Conservation (phyloP, 2,888 invertebrate species). For the Ypsolopha scabrella region DNA sequence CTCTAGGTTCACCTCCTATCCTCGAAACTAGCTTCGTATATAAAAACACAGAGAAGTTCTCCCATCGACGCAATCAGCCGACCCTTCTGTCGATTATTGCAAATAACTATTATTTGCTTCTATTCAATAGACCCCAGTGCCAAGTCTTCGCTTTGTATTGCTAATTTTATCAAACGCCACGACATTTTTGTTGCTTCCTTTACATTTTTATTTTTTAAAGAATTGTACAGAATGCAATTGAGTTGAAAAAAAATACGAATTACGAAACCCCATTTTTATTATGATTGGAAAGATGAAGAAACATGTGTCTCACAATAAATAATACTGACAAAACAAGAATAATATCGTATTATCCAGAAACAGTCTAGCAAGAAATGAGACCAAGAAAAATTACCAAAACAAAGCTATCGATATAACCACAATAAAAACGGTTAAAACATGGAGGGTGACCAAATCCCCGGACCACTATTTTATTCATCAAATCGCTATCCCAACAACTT, state of each 20-base stretch:
- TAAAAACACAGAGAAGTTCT: conserved; percentile 42
- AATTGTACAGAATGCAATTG: not conserved
- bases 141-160: conserved; percentile 42
- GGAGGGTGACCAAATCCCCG: conserved; percentile 32
- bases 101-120: conserved; percentile 60
- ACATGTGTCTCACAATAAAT: no score
- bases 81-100: conserved; percentile 63
- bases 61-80: conserved; percentile 56
- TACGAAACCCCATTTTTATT: no score
- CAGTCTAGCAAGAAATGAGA: no score
- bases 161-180: conserved; percentile 37
- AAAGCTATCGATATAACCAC: no score
- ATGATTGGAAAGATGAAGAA: no score
- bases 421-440: no score
- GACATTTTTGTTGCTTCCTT: not conserved
- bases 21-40: conserved; percentile 6
- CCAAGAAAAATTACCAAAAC: no score
- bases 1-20: not conserved
- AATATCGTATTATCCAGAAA: no score
- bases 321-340: no score
- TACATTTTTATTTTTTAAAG: not conserved
- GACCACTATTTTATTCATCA: conserved; percentile 51
- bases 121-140: conserved; percentile 43
- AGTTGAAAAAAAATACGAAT: no score
- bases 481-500: conserved; percentile 36